Evolutionary conservation across 2,797 vertebrate genomes (phyloP), one percentile per base, ranked within the genome.

Genomic region (Uromys caudimaculatus): DNA sequence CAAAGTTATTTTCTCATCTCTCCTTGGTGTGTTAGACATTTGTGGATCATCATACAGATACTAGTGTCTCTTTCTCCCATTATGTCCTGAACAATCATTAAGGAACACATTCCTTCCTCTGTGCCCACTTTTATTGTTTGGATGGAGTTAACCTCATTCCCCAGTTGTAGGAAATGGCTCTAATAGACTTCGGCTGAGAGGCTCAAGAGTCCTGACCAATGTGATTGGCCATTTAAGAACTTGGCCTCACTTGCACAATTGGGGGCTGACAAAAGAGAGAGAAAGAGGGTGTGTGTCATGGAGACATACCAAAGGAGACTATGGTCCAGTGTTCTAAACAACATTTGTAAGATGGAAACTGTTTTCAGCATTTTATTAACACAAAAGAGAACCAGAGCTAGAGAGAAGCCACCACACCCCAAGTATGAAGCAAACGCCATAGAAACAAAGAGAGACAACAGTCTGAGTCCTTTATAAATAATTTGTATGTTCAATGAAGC

Each of bases 1-100:
- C 50, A 85, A 69, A 92, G 17, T 44, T 64, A 62, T 64, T 69
- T 73, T 90, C 44, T 35, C 29, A 81, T 88, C 47, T 89, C 94
- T 86, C 21, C 16, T 6, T 29, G n/a, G 41, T 71, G 21, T 88
- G 56, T 24, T 85, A n/a, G 23, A 44, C 6, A 71, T 76, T 44
- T 44, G 3, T 69, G n/a, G 41, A 29, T 88, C 17, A 67, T 10
- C 71, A 90, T 6, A 24, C 38, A 73, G 54, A 86, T 6, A 71
- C 32, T 35, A 29, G 24, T 4, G 23, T 17, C 58, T 27, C 23
- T 35, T 93, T 91, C n/a, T 73, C 38, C 17, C 21, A 83, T 67
- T 27, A 62, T 16, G 54, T 21, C 32, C 76, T 79, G 19, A 71
- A 62, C 64, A 52, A 50, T 76, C 41, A 12, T 1, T 69, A 38